These are phyloP conservation scores for Sebastes matsubarae DNA, from an alignment of 2,797 vertebrate genomes.

Conservation along the genomic window DNA sequence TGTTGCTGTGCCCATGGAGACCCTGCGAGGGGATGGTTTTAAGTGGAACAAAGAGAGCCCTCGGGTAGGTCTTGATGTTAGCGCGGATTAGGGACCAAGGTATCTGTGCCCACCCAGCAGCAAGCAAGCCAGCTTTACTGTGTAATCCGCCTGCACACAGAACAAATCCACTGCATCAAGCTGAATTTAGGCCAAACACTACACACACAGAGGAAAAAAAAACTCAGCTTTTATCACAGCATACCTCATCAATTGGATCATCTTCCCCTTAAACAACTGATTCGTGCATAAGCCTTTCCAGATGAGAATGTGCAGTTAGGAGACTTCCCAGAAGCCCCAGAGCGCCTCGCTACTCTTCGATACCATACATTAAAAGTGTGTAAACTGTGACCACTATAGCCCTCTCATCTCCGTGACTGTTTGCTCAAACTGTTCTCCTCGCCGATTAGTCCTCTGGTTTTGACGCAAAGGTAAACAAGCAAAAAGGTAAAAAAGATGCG, in stretches of 20 bases:
- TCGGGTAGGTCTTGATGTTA: slow-evolving; percentile 72
- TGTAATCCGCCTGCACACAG: slow-evolving; percentile 78
- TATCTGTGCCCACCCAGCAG: slow-evolving; percentile 79
- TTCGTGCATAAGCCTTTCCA: slow-evolving; percentile 70
- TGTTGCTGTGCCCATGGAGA: slow-evolving; percentile 12
- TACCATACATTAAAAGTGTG: slow-evolving; percentile 46
- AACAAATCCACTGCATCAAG: slow-evolving; percentile 81
- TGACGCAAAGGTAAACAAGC: slow-evolving; percentile 24
- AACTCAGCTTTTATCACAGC: slow-evolving; percentile 70
- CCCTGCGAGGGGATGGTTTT: slow-evolving; percentile 33
- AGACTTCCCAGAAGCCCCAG: slow-evolving; percentile 69
- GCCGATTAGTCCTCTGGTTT: slow-evolving; percentile 32
- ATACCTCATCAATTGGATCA: slow-evolving; percentile 79
- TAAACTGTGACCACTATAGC: slow-evolving; percentile 48
- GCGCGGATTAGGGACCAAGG: slow-evolving; percentile 80
- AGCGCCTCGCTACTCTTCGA: slow-evolving; percentile 23
- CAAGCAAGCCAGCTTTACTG: slow-evolving; percentile 77
- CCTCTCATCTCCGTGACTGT: slow-evolving; percentile 41
- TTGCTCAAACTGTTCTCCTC: slow-evolving; percentile 44
- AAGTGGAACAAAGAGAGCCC: slow-evolving; percentile 71
- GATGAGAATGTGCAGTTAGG: slow-evolving; percentile 69
- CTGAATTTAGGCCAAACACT: slow-evolving; percentile 80
- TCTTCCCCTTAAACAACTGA: slow-evolving; percentile 68
- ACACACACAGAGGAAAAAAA: slow-evolving; percentile 36
- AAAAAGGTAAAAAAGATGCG: slow-evolving; percentile 53